Evolutionary conservation across 1,140 invertebrate genomes (phyloP), one percentile per base, ranked within the genome.

Genomic region (Littorina saxatilis): DNA sequence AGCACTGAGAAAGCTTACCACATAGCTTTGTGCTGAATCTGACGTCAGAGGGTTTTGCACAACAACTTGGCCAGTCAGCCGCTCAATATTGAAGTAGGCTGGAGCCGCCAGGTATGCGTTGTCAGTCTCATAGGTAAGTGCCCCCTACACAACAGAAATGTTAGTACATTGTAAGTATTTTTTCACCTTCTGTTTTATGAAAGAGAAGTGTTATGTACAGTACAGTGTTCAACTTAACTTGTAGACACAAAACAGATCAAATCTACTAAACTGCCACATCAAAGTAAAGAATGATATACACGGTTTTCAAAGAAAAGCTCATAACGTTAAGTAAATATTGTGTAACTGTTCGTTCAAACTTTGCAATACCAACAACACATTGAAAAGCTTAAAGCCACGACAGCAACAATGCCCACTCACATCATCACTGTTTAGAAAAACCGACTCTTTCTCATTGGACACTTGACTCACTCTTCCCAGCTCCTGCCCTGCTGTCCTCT

Each of bases 31-130:
- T 32, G 40, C 72, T 23, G 43, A 74, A 35, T 74, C 43, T 27
- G 43, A 32, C 5, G 23, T 27, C 40, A 76, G 50, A 2, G 50
- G 15, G 37, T 63, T 78, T 27, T 63, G 55, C 1, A 78, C 4
- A 17, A 78, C 40, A 11, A 78, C n/a, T 0, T 13, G 2, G 15
- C 82, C 85, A 63, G 55, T 72, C 27, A 61, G 79, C 35, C 81
- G 40, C 74, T 85, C 61, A 20, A 88, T 85, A 15, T 27, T 55
- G 66, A 88, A 90, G 63, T 86, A 90, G 50, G 75, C 80, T 4
- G 84, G 83, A n/a, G 87, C 88, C 32, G 87, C 82, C 29, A 85
- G 84, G 52, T 85, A 85, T 4, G 80, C 73, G 29, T 84, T 83
- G 13, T 40, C 84, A 0, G 87, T 55, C 29, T 82, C 85, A 85